Base-by-base conservation (phyloP, 2,113 vertebrate genomes). In the Naja naja region DNA sequence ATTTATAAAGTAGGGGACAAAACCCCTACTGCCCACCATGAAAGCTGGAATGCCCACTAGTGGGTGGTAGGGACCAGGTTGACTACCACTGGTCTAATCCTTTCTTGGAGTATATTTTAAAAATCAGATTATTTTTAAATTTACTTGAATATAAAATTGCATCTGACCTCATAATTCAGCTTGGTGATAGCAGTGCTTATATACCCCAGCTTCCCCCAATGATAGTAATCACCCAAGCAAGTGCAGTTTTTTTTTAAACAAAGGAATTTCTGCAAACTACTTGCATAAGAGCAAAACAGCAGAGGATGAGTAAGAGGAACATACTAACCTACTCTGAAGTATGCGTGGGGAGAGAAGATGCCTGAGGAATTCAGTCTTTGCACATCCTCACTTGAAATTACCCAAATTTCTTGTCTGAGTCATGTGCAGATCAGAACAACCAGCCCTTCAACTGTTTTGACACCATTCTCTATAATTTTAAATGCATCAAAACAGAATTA, bases 111-210 rank as follows among this genome's bases (percentile, higher is more conserved):
- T 74, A 91, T 45, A 53, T 56, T 55, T 90, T 90, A 85, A 54
- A 85, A 39, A 54, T 55, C 25, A 34, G 18, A 74, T 74, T 34
- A 34, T 74, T 86, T 58, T 93, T 47, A 45, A 89, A 74, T 27
- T 88, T 18, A 93, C 91, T 87, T 93, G 60, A 49, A 52, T 89
- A 90, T 90, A 12, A 58, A 91, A 90, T 93, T 93, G 52, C 47
- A 90, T 94, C 69, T 90, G 89, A 90, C 55, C 5, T 90, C 91
- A 69, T 64, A 30, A 11, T 74, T 85, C 87, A 47, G 16, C 27
- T n/a, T 25, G 7, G n/a, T 43, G 55, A 92, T 11, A 8, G 7
- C 22, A 89, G 16, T 45, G 12, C 54, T 88, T 52, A 56, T n/a
- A 91, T 91, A 69, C 55, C 91, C 93, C 30, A 92, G 54, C 7